Conservation (phyloP, 2,888 invertebrate genomes). For the Sussaba pulchella region DNA sequence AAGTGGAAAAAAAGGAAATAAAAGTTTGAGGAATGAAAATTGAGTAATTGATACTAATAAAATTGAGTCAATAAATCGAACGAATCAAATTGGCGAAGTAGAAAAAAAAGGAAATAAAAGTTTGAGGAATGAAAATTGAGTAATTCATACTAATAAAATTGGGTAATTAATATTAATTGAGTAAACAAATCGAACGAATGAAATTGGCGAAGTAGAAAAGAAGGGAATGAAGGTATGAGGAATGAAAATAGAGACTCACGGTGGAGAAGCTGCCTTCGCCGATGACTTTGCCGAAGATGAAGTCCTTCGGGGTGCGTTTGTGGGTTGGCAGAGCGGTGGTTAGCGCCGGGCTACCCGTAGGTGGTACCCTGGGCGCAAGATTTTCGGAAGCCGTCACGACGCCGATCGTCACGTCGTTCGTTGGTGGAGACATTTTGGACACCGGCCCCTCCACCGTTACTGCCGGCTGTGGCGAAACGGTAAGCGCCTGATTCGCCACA, state of each 20-base stretch:
- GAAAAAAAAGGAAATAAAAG: no score
- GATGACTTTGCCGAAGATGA: slow-evolving; percentile 96
- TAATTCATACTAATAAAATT: no score
- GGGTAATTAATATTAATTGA: no score
- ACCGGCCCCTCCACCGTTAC: slow-evolving; percentile 84
- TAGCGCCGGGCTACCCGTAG: slow-evolving; percentile 84
- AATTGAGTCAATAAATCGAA: no score
- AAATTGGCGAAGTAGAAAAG: no score
- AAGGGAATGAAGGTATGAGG: no score
- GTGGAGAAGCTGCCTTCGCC: slow-evolving; percentile 99
- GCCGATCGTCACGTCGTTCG: slow-evolving; percentile 86
- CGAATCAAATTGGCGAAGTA: no score
- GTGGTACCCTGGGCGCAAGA: slow-evolving; percentile 85
- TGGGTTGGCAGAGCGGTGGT: slow-evolving; percentile 82
- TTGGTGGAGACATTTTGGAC: slow-evolving; percentile 84
- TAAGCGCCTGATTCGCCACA: slow-evolving; percentile 84
- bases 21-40: no score
- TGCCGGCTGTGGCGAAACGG: slow-evolving; percentile 83
- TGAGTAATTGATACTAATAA: no score
- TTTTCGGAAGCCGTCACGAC: slow-evolving; percentile 86
- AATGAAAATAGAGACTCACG: slow-evolving; percentile 86
- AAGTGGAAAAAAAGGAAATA: background rate
- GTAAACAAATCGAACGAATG: no score
- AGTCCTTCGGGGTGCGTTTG: slow-evolving; percentile 94
- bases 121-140: no score